These are phyloP conservation scores for Tetragnatha montana DNA, from an alignment of 2,888 invertebrate species.

Conservation along the genomic window DNA sequence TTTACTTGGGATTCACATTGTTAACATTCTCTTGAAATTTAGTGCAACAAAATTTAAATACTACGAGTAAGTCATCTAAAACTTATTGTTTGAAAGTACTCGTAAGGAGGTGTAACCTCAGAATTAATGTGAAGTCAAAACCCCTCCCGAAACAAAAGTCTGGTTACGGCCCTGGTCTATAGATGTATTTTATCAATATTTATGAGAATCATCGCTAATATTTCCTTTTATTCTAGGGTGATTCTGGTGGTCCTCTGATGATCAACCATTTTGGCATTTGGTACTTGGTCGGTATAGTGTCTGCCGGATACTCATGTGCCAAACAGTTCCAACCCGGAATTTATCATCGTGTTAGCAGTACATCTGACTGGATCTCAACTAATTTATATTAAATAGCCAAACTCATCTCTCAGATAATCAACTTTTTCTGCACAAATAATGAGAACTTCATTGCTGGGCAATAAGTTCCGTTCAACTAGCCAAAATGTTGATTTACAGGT, in stretches of 20 bases:
- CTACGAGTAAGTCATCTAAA: too few relatives aligned
- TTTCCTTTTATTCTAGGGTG: conserved; percentile 81
- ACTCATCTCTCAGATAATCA: not conserved
- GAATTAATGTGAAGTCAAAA: too few relatives aligned
- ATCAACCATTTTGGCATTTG: conserved; percentile 89
- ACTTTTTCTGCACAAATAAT: not conserved
- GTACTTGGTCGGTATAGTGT: conserved; percentile 93
- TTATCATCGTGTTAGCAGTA: conserved; percentile 93
- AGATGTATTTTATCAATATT: too few relatives aligned
- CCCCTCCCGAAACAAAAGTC: too few relatives aligned
- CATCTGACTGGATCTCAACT: conserved; percentile 91
- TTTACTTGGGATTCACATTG: too few relatives aligned
- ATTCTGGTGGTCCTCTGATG: conserved; percentile 93
- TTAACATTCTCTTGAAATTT: too few relatives aligned
- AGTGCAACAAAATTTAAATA: too few relatives aligned
- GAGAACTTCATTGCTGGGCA: not conserved
- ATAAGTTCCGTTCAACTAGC: not conserved
- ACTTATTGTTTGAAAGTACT: too few relatives aligned
- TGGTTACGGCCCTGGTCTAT: too few relatives aligned
- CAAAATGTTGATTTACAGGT: not conserved
- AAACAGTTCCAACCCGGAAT: conserved; percentile 95
- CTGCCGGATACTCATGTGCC: conserved; percentile 95
- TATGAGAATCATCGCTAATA: too few relatives aligned
- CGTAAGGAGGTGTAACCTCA: too few relatives aligned
- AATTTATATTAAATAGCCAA: conserved; percentile 70